Evolutionary conservation across 2,113 vertebrate genomes (phyloP), one percentile per base, ranked within the genome.

Genomic region (Hemiprocne comata): DNA sequence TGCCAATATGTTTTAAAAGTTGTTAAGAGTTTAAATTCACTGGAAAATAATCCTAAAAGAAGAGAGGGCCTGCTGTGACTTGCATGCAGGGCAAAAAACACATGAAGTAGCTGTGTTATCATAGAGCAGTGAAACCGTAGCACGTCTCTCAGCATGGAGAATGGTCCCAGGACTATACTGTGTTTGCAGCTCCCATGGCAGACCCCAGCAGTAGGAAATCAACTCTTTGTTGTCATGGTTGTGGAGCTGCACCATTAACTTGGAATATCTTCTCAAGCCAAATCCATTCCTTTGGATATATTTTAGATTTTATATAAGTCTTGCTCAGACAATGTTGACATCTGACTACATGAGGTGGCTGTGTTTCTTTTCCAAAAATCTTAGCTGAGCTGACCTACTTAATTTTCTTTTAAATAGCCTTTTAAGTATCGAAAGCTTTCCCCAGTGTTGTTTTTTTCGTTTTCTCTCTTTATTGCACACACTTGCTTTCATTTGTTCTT

Each of bases 121-220:
- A 1, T 31, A 53, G 33, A 65, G 50, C 29, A 23, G 44, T 44
- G 8, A 79, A 85, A 57, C 24, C 54, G 17, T 7, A 16, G n/a
- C 0, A 0, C 23, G 70, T 46, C 51, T 50, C 3, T 58, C 50
- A 64, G 42, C 57, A 34, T 74, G 1, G 31, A 24, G 53, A 28
- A 3, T 0, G 0, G 17, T 75, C n/a, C 82, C 67, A 38, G n/a
- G 0, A 0, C 29, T 48, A 38, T 10, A 1, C 38, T 54, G 44
- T 23, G 55, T 44, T 18, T 77, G 72, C 64, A 62, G 75, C 38
- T 79, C 90, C 53, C 29, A 3, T 16, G 29, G 17, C 78, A 72
- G 70, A 46, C 36, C 58, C 44, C 44, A 44, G 58, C 58, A 93
- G 66, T n/a, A 28, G 44, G 48, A 72, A 55, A 17, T 61, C 77